Evolutionary conservation across 2,113 vertebrate species (phyloP).

Genomic region (Notarius quadriscutis): DNA sequence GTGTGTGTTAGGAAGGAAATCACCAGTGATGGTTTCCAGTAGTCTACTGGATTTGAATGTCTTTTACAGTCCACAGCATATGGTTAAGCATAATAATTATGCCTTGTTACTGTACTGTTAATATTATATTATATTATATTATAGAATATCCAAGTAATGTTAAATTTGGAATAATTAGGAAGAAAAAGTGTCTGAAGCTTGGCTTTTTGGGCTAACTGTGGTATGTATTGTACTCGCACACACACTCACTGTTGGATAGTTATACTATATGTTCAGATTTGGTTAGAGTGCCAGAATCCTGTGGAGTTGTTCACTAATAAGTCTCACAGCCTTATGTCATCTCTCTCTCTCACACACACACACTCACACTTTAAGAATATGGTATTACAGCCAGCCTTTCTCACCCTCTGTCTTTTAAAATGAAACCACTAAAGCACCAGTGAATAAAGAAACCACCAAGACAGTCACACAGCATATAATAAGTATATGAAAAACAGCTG

Average conservation of each 20-base stretch:
- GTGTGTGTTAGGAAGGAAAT: neutral
- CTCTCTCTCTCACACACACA: neutral
- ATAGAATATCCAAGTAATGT: neutral
- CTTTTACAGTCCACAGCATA: neutral
- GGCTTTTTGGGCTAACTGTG: conserved; percentile 7
- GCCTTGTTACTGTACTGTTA: neutral
- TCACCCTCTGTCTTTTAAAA: conserved; percentile 20
- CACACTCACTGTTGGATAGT: neutral
- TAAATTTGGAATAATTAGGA: neutral
- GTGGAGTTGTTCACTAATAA: conserved; percentile 21
- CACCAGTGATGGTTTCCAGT: neutral
- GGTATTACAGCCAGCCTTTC: conserved; percentile 7
- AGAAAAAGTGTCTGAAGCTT: neutral
- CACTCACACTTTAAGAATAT: conserved; percentile 21
- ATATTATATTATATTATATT: too few species aligned
- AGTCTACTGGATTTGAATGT: neutral
- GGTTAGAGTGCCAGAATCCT: conserved; percentile 14
- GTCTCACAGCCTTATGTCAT: conserved; percentile 28
- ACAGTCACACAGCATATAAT: neutral
- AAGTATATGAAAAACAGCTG: neutral
- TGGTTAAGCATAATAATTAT: neutral
- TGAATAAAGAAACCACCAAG: neutral
- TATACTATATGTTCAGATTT: conserved; percentile 30
- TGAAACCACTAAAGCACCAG: conserved; percentile 24
- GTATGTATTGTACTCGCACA: neutral